Base-by-base conservation (phyloP, 2,113 vertebrate genomes). In the Dicerorhinus sumatrensis region DNA sequence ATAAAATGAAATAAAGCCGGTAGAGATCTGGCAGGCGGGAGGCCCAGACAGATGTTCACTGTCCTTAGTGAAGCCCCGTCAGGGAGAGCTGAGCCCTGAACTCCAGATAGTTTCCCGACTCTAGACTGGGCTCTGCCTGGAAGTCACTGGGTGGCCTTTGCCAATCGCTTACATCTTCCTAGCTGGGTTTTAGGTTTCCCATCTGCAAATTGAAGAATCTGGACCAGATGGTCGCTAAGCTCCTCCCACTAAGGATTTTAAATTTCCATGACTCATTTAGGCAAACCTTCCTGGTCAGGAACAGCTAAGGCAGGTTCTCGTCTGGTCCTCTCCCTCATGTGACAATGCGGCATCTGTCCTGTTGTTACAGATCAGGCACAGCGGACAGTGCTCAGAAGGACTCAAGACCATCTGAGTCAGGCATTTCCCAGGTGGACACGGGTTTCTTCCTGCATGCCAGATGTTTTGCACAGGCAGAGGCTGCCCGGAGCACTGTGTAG, bases 41-140 rank as follows among this genome's bases (percentile, higher is more conserved):
- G 62, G 42, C n/a, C 65, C 12, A 17, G 56, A 20, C 0, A 1
- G 8, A 0, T 0, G 1, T 9, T 1, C 0, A 23, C 86, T 6
- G 5, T 18, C 0, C 1, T 14, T 2, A 33, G 3, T 0, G 62
- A 8, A 27, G 42, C 36, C 7, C 17, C 1, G 5, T 14, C 46
- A 0, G 46, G 8, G 9, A 20, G 10, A 12, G 7, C 9, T 10
- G 33, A 27, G 56, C 23, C 42, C 36, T 0, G 8, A 25, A 33
- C 63, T 17, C 48, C 80, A 12, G 20, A 5, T 0, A 1, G 75
- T 36, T 3, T 1, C 83, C 31, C 1, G 7, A 2, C 27, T 46
- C 42, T 6, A 0, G 9, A 1, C 77, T 0, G 6, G 60, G 11
- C 6, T 5, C 79, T 86, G 63, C 79, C 36, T n/a, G 62, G 75